A percentile compares a stretch with the other conserved stretches of the same genome.
These are phyloP conservation scores for Balaeniceps rex DNA, from an alignment of 2,113 vertebrate species.

Conservation along the genomic window DNA sequence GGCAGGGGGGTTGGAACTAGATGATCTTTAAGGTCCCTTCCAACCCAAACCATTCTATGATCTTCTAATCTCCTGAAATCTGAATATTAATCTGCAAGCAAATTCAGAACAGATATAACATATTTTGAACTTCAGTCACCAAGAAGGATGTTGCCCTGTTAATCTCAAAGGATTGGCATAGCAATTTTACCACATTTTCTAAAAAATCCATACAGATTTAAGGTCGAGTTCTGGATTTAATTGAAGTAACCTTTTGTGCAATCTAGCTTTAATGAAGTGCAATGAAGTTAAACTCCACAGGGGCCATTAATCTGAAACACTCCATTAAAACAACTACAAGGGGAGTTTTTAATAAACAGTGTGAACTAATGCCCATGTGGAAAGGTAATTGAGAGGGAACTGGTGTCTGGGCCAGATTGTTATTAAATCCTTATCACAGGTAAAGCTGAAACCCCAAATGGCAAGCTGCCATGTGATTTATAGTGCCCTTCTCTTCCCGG, in stretches of 20 bases:
- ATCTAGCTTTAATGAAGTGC: conserved; percentile 83
- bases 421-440: conserved; percentile 83
- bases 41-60: no score
- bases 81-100: conserved; percentile 28
- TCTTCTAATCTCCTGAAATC: conserved; percentile 61
- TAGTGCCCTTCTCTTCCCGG: conserved; percentile 67
- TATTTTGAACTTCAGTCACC: conserved; percentile 42
- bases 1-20: no score
- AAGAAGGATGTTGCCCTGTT: conserved; percentile 65
- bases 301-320: conserved; percentile 84
- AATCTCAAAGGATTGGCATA: conserved; percentile 73
- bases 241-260: conserved; percentile 84
- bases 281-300: conserved; percentile 81
- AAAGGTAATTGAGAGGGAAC: conserved; percentile 82
- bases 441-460: conserved; percentile 76
- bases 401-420: conserved; percentile 74
- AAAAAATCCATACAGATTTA: conserved; percentile 76
- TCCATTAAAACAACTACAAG: conserved; percentile 83
- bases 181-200: conserved; percentile 76
- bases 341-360: conserved; percentile 86
- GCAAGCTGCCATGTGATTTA: conserved; percentile 77
- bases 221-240: conserved; percentile 78
- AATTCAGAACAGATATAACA: conserved; percentile 39
- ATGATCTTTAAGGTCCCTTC: no score
- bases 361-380: conserved; percentile 83